A percentile compares a stretch with the other conserved stretches of the same genome.
phyloP scores from a whole-genome alignment of 2,113 vertebrate genomes.

The Pantherophis guttatus region DNA sequence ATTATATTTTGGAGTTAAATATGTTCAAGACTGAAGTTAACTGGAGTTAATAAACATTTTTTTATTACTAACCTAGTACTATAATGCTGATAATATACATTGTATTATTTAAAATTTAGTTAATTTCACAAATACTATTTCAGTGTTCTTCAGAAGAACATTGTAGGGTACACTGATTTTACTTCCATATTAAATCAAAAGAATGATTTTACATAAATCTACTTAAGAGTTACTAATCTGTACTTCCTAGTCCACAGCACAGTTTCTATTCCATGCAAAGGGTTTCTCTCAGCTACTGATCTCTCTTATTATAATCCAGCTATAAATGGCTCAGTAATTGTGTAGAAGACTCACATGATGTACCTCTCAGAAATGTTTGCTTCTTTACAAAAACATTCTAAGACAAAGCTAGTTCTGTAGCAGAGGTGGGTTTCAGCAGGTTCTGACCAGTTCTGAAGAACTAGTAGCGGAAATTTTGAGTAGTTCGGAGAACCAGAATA shows the following conservation, averaged over 20 bases:
- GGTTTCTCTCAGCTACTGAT: background rate
- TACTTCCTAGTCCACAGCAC: background rate
- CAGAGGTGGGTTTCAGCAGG: too few species aligned
- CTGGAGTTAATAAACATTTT: background rate
- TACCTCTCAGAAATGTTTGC: background rate
- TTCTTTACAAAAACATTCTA: background rate
- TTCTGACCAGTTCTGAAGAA: too few species aligned
- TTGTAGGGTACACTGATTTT: background rate
- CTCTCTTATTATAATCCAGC: background rate
- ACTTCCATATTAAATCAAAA: background rate
- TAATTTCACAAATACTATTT: background rate
- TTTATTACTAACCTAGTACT: background rate
- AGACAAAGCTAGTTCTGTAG: background rate
- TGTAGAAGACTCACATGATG: background rate
- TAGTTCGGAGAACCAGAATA: too few species aligned
- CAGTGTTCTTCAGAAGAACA: background rate
- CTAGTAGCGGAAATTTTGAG: too few species aligned
- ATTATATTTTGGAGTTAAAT: background rate
- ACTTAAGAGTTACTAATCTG: background rate
- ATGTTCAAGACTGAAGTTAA: accelerated
- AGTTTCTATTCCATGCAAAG: background rate
- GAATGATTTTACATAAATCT: background rate
- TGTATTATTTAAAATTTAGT: background rate
- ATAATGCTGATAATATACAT: background rate
- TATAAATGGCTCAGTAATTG: background rate